phyloP scores from a whole-genome alignment of 2,113 vertebrate species.

The Condylura cristata region DNA sequence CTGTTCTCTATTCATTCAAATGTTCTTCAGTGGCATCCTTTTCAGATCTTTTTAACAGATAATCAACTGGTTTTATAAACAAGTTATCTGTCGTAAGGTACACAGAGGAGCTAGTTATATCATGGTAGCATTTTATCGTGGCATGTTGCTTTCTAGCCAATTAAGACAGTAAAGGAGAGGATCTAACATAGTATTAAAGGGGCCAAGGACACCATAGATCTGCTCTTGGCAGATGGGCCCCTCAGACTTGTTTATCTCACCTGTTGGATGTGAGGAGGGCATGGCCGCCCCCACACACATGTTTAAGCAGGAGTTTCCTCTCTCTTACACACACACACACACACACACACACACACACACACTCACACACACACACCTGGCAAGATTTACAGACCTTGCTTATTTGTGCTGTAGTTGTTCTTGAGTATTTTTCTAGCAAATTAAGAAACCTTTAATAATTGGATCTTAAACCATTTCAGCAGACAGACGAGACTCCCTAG shows the following conservation, averaged over 20 bases:
- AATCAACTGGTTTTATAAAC: not conserved
- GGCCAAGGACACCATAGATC: not conserved
- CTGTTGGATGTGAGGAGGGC: not conserved
- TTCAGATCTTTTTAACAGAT: constrained; percentile 20
- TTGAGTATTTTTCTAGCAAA: not conserved
- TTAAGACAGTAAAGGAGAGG: not conserved
- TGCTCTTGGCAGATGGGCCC: not conserved
- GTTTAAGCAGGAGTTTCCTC: not conserved
- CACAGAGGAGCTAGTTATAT: constrained; percentile 13
- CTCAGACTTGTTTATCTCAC: not conserved
- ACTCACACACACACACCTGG: not conserved
- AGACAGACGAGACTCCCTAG: not conserved
- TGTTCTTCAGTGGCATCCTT: not conserved
- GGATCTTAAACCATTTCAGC: not conserved
- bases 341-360: no score
- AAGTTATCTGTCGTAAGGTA: not conserved
- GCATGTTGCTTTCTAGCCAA: not conserved
- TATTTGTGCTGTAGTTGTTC: not conserved
- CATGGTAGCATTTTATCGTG: not conserved
- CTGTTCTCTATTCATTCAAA: not conserved
- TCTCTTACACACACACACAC: no score
- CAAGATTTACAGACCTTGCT: not conserved
- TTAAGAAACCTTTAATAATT: not conserved
- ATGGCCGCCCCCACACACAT: accelerated
- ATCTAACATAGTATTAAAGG: not conserved